Conservation (phyloP, 2,797 vertebrate species). For the Discoglossus pictus region DNA sequence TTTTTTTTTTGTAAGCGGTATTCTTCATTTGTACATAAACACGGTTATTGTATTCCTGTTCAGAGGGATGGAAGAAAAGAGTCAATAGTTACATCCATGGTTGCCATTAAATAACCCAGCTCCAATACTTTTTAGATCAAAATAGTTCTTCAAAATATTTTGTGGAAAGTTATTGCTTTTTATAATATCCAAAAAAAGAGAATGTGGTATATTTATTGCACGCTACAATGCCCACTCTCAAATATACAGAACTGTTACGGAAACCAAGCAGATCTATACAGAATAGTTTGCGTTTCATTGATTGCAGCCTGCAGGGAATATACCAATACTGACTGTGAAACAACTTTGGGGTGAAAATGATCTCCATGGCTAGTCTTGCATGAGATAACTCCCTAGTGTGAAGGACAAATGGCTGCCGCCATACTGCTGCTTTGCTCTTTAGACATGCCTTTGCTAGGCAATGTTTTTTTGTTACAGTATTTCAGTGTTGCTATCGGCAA, state of each 20-base stretch:
- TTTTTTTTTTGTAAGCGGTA: too few species aligned
- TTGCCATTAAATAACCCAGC: too few species aligned
- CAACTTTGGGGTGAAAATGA: constrained; percentile 56
- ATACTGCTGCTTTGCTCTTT: constrained; percentile 50
- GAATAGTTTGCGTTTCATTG: constrained; percentile 60
- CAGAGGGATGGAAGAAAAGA: too few species aligned
- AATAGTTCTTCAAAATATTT: constrained; percentile 3
- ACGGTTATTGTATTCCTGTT: too few species aligned
- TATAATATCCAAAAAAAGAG: constrained; percentile 16
- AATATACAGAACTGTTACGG: constrained; percentile 51
- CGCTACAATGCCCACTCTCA: background rate
- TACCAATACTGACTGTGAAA: constrained; percentile 55
- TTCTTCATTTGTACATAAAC: too few species aligned
- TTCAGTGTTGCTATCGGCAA: constrained; percentile 49
- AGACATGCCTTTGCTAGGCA: constrained; percentile 54
- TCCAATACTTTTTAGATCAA: too few species aligned
- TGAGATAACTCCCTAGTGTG: constrained; percentile 54
- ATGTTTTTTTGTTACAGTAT: constrained; percentile 54
- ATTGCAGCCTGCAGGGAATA: constrained; percentile 58
- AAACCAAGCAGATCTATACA: constrained; percentile 56
- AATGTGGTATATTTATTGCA: too few species aligned
- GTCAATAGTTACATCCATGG: too few species aligned
- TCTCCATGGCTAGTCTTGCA: constrained; percentile 58
- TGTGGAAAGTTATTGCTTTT: constrained; percentile 9
- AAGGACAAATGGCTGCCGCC: constrained; percentile 57